Conservation (phyloP, 2,888 invertebrate species). For the Actias luna region DNA sequence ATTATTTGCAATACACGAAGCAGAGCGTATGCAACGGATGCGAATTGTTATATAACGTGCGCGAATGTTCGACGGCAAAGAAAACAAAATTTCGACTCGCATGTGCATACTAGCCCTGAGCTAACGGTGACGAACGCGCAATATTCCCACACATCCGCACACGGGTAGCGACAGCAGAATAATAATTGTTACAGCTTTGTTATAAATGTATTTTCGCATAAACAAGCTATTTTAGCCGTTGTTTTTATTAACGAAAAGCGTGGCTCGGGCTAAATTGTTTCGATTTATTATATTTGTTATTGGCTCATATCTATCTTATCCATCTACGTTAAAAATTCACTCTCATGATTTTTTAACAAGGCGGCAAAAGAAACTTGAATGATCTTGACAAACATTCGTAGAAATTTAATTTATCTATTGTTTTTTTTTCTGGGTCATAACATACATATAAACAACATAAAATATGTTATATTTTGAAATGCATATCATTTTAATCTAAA, state of each 20-base stretch:
- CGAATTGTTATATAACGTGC: constrained; percentile 19
- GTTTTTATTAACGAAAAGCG: neutral
- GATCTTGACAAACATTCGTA: too few relatives aligned
- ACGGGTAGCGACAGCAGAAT: constrained; percentile 44
- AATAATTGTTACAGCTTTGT: neutral
- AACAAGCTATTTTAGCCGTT: neutral
- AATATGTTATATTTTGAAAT: too few relatives aligned
- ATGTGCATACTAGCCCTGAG: constrained; percentile 70
- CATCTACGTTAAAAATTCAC: too few relatives aligned
- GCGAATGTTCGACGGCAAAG: constrained; percentile 31
- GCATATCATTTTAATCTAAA: too few relatives aligned
- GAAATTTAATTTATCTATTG: too few relatives aligned
- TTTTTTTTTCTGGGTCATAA: too few relatives aligned
- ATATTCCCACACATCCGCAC: constrained; percentile 64
- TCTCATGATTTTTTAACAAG: too few relatives aligned
- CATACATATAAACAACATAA: too few relatives aligned
- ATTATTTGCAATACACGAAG: neutral
- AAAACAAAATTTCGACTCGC: constrained; percentile 44
- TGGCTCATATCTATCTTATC: neutral
- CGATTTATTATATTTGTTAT: neutral
- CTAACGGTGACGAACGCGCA: constrained; percentile 66
- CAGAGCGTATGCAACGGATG: constrained; percentile 11
- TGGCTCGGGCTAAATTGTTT: neutral
- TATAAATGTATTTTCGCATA: neutral
- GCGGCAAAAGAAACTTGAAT: too few relatives aligned